Evolutionary conservation across 2,797 vertebrate genomes (phyloP).

Genomic region (Dipus sagitta): DNA sequence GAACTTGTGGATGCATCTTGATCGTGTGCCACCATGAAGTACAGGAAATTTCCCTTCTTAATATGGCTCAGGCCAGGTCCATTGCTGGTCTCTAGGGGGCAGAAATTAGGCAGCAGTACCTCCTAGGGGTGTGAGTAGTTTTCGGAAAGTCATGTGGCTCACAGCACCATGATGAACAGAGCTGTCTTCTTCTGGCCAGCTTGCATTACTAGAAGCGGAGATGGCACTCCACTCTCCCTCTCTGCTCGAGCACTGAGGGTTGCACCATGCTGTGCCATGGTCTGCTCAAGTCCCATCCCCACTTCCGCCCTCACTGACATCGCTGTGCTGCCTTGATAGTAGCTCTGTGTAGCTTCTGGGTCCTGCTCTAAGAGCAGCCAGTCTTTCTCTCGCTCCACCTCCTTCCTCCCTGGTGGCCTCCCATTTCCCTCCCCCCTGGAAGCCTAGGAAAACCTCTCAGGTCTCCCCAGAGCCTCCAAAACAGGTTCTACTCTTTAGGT

Average conservation of each 20-base stretch:
- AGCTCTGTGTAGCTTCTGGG: neutral
- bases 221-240: neutral
- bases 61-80: neutral
- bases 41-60: too few relatives aligned
- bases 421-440: neutral
- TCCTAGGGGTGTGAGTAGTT: neutral
- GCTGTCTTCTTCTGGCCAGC: neutral
- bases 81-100: neutral
- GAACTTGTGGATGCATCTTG: too few relatives aligned
- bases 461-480: neutral
- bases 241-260: neutral
- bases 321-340: neutral
- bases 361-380: neutral
- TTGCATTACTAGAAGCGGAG: too few relatives aligned
- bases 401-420: neutral
- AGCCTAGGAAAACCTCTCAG: neutral
- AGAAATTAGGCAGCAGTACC: neutral
- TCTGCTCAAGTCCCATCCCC: neutral
- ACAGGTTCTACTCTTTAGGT: neutral
- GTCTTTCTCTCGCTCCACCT: neutral
- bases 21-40: too few relatives aligned
- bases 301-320: neutral
- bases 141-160: neutral
- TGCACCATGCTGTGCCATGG: accelerated
- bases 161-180: neutral